Base-by-base conservation (phyloP, 2,113 vertebrate species). In the Sinosuthora webbiana region DNA sequence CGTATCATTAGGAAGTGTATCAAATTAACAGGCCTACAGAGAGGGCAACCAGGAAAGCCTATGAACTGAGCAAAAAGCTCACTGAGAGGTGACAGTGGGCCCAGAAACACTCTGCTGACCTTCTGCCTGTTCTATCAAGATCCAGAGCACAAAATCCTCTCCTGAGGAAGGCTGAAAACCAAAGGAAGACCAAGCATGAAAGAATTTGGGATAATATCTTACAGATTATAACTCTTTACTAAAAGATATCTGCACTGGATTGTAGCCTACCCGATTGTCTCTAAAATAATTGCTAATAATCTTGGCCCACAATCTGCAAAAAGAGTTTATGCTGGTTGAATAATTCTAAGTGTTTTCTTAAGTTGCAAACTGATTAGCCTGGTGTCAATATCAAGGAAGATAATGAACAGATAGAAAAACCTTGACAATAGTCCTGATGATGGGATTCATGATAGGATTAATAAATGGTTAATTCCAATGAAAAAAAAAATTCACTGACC, bases 1-100 rank as follows among this genome's bases (percentile, higher is more conserved):
- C 0, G 0, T 84, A 15, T 47, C 44, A 24, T 67, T 67, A 42
- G 7, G 56, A 13, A 70, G 7, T 9, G 13, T 52, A 76, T 79
- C 6, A 60, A 59, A 56, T 89, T 56, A 83, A 64, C 0, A 0
- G n/a, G 45, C 9, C 6, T 42, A 21, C 41, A 25, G 10, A 42
- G 13, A 78, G 22, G 12, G 24, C 35, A 82, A 28, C 35, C 23
- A 45, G 59, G 84, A 78, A 52, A 49, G 30, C 20, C 55, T 45
- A 8, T 4, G n/a, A 62, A 75, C 33, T 42, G 52, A 70, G 47
- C 19, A 50, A 53, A 56, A 47, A 42, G 30, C 31, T 74, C 3
- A 0, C 41, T 89, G 35, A 3, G 21, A 15, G 30, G 31, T 42
- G 39, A 21, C 39, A 57, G 6, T 6, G 37, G 47, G 44, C 18